A percentile compares a stretch with the other conserved stretches of the same genome.
These are phyloP conservation scores for Syngnathus scovelli DNA, from an alignment of 2,113 vertebrate genomes.

Conservation along the genomic window DNA sequence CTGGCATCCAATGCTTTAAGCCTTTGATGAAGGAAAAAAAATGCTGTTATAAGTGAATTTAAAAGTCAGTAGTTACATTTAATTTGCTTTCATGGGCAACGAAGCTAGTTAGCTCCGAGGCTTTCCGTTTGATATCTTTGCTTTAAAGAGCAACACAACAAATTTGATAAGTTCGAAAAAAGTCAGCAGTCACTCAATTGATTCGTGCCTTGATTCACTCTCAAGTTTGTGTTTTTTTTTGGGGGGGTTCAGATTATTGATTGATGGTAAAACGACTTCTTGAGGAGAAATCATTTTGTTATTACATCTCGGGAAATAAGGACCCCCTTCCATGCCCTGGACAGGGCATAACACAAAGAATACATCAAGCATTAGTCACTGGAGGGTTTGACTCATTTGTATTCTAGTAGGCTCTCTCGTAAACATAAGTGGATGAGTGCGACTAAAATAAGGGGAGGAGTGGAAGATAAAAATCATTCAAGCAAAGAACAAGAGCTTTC, in stretches of 20 bases:
- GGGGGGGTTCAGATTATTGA: not conserved
- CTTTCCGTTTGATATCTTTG: too few species aligned
- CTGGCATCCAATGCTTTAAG: too few species aligned
- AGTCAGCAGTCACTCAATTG: too few species aligned
- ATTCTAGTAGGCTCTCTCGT: not conserved
- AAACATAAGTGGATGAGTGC: constrained; percentile 7
- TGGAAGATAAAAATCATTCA: constrained; percentile 7
- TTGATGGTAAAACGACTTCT: not conserved
- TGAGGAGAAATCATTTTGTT: not conserved
- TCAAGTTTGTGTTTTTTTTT: not conserved
- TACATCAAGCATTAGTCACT: constrained; percentile 6
- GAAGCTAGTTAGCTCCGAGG: too few species aligned
- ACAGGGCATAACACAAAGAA: not conserved
- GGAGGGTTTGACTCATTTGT: constrained; percentile 5
- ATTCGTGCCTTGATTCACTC: not conserved
- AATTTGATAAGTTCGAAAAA: not conserved
- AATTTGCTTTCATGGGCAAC: too few species aligned
- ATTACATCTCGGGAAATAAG: not conserved
- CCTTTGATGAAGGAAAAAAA: too few species aligned
- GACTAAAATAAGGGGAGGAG: constrained; percentile 20
- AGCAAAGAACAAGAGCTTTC: constrained; percentile 1
- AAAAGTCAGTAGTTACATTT: too few species aligned
- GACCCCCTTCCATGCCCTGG: not conserved
- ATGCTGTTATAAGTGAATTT: too few species aligned
- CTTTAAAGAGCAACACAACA: too few species aligned